Percentiles rank a stretch among this genome's conserved stretches.
Conservation (phyloP, 2,888 invertebrate species). For the Panzeria rudis region DNA sequence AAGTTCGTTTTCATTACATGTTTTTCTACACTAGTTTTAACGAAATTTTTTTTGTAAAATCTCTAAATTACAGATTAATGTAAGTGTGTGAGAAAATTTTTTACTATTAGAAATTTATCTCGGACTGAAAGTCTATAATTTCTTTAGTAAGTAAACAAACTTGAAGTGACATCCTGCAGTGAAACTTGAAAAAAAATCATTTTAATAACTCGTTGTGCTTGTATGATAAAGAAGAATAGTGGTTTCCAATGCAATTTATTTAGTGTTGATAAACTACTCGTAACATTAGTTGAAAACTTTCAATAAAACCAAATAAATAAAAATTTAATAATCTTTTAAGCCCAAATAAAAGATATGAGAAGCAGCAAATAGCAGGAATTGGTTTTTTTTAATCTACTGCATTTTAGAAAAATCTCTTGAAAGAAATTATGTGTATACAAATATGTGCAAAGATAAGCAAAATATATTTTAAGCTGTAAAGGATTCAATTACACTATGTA, state of each 20-base stretch:
- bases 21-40: background rate
- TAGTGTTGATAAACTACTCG: constrained; percentile 3
- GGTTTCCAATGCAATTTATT: constrained; percentile 5
- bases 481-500: too few species aligned
- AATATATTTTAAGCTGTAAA: too few species aligned
- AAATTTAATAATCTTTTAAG: too few species aligned
- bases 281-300: background rate
- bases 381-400: too few species aligned
- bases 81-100: background rate
- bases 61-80: background rate
- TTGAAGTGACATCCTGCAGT: background rate
- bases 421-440: too few species aligned
- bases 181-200: background rate
- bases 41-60: background rate
- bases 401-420: too few species aligned
- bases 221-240: constrained; percentile 1
- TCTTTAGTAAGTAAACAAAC: background rate
- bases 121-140: constrained; percentile 11
- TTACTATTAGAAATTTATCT: constrained; percentile 8
- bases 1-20: constrained; percentile 11
- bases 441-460: too few species aligned
- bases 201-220: constrained; percentile 9
- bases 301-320: background rate
- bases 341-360: too few species aligned
- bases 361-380: too few species aligned